Conservation (phyloP, 2,888 invertebrate species). For the Slavum lentiscoides region DNA sequence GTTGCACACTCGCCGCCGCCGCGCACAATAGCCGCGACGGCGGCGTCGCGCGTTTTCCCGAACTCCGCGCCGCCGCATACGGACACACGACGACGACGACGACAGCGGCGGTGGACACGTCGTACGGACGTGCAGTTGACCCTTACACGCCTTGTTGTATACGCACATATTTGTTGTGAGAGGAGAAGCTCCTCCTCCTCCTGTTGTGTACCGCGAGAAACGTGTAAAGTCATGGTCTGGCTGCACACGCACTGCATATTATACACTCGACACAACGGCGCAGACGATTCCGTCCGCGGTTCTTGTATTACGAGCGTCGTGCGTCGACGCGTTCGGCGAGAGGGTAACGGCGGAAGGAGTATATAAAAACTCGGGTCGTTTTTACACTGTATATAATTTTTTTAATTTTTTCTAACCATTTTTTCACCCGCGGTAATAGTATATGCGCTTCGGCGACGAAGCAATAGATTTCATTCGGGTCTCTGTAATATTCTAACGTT, state of each 20-base stretch:
- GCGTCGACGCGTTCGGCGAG: neutral
- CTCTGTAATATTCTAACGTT: no score
- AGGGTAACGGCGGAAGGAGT: no score
- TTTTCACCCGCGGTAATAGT: neutral
- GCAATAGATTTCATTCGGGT: slow-evolving; percentile 25
- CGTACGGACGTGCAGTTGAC: slow-evolving; percentile 36
- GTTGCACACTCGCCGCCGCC: slow-evolving; percentile 49
- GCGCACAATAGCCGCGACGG: slow-evolving; percentile 22
- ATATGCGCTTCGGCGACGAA: neutral
- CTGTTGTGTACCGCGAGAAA: slow-evolving; percentile 2
- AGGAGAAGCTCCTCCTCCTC: neutral
- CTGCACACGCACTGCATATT: slow-evolving; percentile 1
- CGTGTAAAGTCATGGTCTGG: slow-evolving; percentile 45
- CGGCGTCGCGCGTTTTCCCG: no score
- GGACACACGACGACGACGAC: slow-evolving; percentile 6
- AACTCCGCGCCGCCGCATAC: neutral
- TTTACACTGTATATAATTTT: neutral
- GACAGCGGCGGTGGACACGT: neutral
- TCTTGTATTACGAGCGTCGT: neutral
- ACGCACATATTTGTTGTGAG: neutral
- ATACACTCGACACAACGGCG: slow-evolving; percentile 20
- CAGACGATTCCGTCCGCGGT: slow-evolving; percentile 2
- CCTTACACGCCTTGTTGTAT: neutral
- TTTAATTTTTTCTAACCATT: neutral
- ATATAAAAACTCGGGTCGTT: no score